These are phyloP conservation scores for Acanthopleura granulata DNA, from an alignment of 2,888 invertebrate genomes.

Conservation along the genomic window DNA sequence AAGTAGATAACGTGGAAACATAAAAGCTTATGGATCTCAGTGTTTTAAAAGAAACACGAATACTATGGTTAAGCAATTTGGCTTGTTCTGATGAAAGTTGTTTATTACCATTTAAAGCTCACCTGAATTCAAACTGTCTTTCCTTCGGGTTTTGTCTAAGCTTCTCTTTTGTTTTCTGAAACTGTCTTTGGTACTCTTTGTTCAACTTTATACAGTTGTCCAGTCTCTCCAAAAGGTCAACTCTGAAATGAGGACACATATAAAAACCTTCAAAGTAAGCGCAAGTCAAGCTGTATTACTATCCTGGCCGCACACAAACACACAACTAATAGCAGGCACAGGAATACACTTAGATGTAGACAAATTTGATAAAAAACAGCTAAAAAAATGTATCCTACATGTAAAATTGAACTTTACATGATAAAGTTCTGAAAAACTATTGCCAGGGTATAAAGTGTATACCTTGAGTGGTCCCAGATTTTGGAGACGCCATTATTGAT, in stretches of 20 bases:
- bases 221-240: constrained; percentile 79
- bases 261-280: too few relatives aligned
- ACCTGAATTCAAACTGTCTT: constrained; percentile 85
- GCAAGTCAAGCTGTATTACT: too few relatives aligned
- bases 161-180: constrained; percentile 77
- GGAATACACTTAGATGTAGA: neutral
- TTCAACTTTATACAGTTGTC: constrained; percentile 90
- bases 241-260: constrained; percentile 39
- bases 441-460: constrained; percentile 36
- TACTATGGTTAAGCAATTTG: neutral
- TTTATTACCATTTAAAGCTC: constrained; percentile 8
- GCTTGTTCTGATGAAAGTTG: neutral
- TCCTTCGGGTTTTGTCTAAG: constrained; percentile 80
- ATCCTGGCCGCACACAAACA: too few relatives aligned
- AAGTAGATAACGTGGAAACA: neutral
- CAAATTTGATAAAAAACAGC: too few relatives aligned
- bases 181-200: constrained; percentile 84
- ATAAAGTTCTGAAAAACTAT: too few relatives aligned
- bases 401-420: too few relatives aligned
- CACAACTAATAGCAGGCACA: neutral
- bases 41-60: neutral
- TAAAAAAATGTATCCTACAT: too few relatives aligned
- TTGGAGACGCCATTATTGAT: constrained; percentile 81
- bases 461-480: constrained; percentile 91
- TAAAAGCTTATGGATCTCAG: neutral